These are phyloP conservation scores for Gymnarchus niloticus DNA, from an alignment of 2,113 vertebrate genomes.

Conservation along the genomic window DNA sequence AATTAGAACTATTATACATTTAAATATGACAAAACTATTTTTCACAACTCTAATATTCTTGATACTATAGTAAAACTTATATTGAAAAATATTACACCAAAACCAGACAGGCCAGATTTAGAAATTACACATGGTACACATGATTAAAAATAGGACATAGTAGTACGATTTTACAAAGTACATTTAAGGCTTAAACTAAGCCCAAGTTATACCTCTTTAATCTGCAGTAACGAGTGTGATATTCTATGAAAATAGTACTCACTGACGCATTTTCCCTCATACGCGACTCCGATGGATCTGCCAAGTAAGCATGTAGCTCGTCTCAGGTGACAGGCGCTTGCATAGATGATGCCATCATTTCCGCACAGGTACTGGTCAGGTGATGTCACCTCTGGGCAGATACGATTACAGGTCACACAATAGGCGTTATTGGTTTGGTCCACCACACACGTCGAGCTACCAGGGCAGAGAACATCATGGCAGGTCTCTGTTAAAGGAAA, in stretches of 20 bases:
- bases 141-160: neutral
- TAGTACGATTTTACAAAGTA: neutral
- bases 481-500: conserved; percentile 68
- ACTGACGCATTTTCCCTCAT: conserved; percentile 84
- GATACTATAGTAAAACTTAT: neutral
- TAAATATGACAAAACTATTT: neutral
- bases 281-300: conserved; percentile 80
- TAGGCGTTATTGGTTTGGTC: conserved; percentile 84
- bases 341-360: conserved; percentile 77
- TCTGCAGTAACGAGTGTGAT: no score
- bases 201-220: neutral
- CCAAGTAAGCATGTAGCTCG: conserved; percentile 81
- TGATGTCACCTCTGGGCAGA: conserved; percentile 73
- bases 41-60: neutral
- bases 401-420: conserved; percentile 80
- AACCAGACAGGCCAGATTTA: neutral
- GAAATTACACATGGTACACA: neutral
- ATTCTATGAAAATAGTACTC: conserved; percentile 55
- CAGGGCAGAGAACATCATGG: conserved; percentile 75
- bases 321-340: conserved; percentile 78
- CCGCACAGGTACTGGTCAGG: conserved; percentile 79
- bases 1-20: neutral
- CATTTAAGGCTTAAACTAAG: neutral
- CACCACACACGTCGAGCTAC: conserved; percentile 75
- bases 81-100: neutral